Evolutionary conservation across 30 jellyfish, hydroid and myxozoan genomes (phyloP).

Genomic region (Clytia hemisphaerica): DNA sequence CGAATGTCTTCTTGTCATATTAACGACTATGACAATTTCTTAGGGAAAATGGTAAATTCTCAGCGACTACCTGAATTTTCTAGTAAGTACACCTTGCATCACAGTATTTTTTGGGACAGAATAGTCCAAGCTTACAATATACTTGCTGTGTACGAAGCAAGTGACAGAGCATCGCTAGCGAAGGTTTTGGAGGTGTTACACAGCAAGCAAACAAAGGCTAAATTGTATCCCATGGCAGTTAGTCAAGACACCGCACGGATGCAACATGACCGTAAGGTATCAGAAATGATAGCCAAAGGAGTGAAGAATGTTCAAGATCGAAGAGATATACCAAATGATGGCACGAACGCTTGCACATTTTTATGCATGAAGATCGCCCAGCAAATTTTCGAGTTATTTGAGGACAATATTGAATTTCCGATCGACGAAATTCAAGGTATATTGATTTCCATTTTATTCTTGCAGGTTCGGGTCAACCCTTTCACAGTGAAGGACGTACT

Average conservation of each 20-base stretch:
- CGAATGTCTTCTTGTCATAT: no score
- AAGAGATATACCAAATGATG: conserved; percentile 14
- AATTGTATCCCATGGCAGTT: conserved; percentile 1
- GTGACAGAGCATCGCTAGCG: background rate
- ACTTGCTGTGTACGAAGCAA: no score
- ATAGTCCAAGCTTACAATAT: no score
- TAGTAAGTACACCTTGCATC: background rate
- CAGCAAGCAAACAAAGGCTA: background rate
- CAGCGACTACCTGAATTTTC: background rate
- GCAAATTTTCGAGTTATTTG: no score
- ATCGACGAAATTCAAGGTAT: no score
- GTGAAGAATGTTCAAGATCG: background rate
- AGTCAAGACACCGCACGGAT: conserved; percentile 14
- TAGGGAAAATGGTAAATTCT: background rate
- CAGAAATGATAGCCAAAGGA: no score
- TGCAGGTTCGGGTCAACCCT: no score
- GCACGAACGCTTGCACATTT: conserved; percentile 17
- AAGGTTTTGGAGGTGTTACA: background rate
- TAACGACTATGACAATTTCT: background rate
- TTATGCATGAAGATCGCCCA: conserved; percentile 13
- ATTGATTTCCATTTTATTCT: no score
- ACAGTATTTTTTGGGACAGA: no score
- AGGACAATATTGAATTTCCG: no score
- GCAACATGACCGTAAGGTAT: conserved; percentile 12
- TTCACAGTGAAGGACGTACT: no score